Conservation (phyloP, 2,113 vertebrate genomes). For the Epinephelus fuscoguttatus region DNA sequence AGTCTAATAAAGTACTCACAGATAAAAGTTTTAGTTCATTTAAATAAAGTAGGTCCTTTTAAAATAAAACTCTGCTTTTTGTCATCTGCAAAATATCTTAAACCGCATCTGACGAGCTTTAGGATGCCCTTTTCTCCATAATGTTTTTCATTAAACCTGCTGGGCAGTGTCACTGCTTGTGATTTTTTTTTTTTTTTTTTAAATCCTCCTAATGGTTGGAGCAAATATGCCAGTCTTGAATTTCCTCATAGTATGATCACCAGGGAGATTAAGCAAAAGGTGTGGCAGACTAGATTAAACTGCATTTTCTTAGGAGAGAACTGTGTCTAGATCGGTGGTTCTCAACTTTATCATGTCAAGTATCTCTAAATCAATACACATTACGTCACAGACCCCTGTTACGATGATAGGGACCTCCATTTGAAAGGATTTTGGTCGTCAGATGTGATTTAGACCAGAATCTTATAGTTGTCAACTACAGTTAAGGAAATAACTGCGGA, state of each 20-base stretch:
- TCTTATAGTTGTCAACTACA: too few relatives aligned
- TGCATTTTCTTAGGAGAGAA: not conserved
- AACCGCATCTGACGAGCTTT: not conserved
- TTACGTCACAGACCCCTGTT: too few relatives aligned
- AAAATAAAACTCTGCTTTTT: not conserved
- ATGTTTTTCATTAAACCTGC: not conserved
- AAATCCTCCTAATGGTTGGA: not conserved
- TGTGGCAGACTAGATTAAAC: not conserved
- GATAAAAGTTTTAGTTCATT: not conserved
- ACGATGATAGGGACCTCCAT: too few relatives aligned
- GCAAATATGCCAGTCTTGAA: not conserved
- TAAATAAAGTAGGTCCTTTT: not conserved
- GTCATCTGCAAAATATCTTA: not conserved
- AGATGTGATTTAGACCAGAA: too few relatives aligned
- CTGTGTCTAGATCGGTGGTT: too few relatives aligned
- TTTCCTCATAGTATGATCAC: not conserved
- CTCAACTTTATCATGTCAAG: too few relatives aligned
- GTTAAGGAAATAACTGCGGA: too few relatives aligned
- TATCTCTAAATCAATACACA: too few relatives aligned
- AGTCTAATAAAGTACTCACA: not conserved
- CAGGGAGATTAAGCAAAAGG: not conserved
- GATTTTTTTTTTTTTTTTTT: not conserved
- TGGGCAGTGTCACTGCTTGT: not conserved
- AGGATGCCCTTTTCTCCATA: not conserved
- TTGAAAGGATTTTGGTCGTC: too few relatives aligned